phyloP scores from a whole-genome alignment of 2,888 invertebrate genomes.

The Celastrina argiolus region DNA sequence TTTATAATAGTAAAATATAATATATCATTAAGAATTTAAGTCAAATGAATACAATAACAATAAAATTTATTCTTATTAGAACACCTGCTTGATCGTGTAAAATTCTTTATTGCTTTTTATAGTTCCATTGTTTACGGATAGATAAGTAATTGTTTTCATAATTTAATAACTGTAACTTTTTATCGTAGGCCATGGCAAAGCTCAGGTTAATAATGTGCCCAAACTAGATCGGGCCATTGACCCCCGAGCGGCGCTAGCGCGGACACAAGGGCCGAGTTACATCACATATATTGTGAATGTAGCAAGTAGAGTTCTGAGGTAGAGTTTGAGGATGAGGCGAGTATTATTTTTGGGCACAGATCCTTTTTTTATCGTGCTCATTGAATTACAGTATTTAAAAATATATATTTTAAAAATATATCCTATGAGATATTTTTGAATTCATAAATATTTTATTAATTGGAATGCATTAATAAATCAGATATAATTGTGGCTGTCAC shows the following conservation, averaged over 20 bases:
- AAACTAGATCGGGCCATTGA: constrained; percentile 76
- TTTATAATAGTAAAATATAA: no score
- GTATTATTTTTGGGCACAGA: background rate
- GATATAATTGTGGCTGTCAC: background rate
- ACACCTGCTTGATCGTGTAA: background rate
- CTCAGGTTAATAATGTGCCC: constrained; percentile 69
- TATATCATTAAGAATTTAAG: background rate
- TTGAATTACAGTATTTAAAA: no score
- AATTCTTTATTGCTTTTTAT: background rate
- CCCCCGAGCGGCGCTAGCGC: constrained; percentile 63
- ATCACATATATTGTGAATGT: constrained; percentile 25
- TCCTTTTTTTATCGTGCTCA: background rate
- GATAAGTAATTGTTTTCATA: background rate
- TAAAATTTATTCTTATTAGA: background rate
- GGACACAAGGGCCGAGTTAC: constrained; percentile 55
- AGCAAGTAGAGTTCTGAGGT: background rate
- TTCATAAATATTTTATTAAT: background rate
- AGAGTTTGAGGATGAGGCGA: background rate
- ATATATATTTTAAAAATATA: no score
- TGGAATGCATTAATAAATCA: background rate
- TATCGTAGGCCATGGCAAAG: constrained; percentile 24
- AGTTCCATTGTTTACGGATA: background rate
- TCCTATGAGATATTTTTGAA: no score
- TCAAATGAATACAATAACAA: background rate
- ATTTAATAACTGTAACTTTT: constrained; percentile 18